Evolutionary conservation across 1,140 invertebrate genomes (phyloP).

Genomic region (Neodiprion pinetum): DNA sequence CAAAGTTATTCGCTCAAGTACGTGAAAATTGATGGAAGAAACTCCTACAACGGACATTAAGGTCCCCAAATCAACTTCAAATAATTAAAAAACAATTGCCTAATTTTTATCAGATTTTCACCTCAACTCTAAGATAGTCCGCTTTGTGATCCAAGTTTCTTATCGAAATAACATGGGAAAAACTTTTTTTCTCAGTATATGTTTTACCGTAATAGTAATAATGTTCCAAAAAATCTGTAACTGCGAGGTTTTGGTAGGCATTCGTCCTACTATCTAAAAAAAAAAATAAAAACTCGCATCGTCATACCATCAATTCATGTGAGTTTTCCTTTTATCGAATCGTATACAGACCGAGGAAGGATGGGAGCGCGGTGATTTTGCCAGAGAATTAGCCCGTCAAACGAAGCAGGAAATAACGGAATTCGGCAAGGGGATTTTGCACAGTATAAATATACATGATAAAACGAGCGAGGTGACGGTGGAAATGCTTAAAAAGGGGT

Average conservation of each 20-base stretch:
- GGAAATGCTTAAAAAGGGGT: conserved; percentile 54
- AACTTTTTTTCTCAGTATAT: not conserved
- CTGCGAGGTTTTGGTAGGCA: too few relatives aligned
- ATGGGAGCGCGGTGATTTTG: conserved; percentile 55
- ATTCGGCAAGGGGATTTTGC: conserved; percentile 56
- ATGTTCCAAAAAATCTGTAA: too few relatives aligned
- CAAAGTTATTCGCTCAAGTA: conserved; percentile 59
- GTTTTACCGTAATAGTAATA: too few relatives aligned
- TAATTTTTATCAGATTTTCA: not conserved
- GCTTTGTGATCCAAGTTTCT: too few relatives aligned
- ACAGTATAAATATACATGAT: conserved; percentile 48
- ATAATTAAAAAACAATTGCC: not conserved
- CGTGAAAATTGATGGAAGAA: not conserved
- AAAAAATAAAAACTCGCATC: too few relatives aligned
- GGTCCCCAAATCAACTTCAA: not conserved
- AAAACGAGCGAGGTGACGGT: conserved; percentile 44
- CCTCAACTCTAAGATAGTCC: too few relatives aligned
- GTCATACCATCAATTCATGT: not conserved
- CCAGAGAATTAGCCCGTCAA: conserved; percentile 55
- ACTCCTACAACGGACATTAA: too few relatives aligned
- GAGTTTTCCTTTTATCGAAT: not conserved
- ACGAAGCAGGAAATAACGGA: conserved; percentile 50
- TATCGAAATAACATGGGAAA: too few relatives aligned
- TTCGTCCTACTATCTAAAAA: not conserved
- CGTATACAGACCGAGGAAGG: conserved; percentile 55